Evolutionary conservation across 2,113 vertebrate species (phyloP).

Genomic region (Crotalus viridis): DNA sequence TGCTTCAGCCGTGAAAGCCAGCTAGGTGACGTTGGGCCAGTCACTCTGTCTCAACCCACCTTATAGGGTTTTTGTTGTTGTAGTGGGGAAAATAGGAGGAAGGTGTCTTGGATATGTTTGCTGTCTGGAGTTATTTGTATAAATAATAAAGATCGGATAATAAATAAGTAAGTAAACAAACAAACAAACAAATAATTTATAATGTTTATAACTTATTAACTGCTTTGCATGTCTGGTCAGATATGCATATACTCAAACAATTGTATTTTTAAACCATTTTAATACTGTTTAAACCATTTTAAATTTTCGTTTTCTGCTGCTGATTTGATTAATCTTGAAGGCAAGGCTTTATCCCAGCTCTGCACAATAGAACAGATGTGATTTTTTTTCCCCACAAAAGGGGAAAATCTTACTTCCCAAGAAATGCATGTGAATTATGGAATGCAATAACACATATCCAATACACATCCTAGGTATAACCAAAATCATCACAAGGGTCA

Average conservation of each 20-base stretch:
- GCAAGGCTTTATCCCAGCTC: not conserved
- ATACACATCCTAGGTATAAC: constrained; percentile 15
- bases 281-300: too few species aligned
- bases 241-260: not conserved
- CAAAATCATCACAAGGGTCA: constrained; percentile 40
- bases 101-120: too few species aligned
- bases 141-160: too few species aligned
- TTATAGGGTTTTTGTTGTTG: too few species aligned
- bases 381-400: not conserved
- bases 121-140: too few species aligned
- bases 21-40: too few species aligned
- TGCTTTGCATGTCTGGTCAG: not conserved
- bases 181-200: too few species aligned
- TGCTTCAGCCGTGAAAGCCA: too few species aligned
- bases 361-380: not conserved
- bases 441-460: constrained; percentile 25
- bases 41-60: too few species aligned
- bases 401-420: not conserved
- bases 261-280: not conserved
- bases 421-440: not conserved
- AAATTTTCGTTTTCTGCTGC: not conserved
- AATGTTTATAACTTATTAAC: not conserved
- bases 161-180: too few species aligned
- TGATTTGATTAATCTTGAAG: constrained; percentile 6
- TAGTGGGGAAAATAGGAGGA: too few species aligned